A percentile compares a stretch with the other conserved stretches of the same genome.
These are phyloP conservation scores for Sebastes jordani DNA, from an alignment of 2,797 vertebrate species.

Conservation along the genomic window DNA sequence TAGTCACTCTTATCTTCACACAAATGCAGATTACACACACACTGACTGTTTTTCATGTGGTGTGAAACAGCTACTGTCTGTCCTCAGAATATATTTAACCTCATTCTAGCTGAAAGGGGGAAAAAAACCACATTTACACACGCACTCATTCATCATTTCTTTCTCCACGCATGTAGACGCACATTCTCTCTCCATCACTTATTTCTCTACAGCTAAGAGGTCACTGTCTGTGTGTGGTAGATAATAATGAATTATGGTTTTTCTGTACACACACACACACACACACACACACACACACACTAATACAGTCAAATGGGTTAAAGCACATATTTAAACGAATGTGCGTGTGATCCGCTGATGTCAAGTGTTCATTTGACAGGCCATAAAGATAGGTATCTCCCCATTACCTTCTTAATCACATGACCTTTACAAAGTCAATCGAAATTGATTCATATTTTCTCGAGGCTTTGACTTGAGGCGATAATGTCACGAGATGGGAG, in stretches of 20 bases:
- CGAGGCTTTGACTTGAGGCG: neutral
- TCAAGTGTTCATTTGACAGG: constrained; percentile 49
- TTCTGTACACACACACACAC: neutral
- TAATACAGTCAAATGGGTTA: neutral
- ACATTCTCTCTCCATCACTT: constrained; percentile 26
- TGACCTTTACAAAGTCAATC: constrained; percentile 71
- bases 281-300: neutral
- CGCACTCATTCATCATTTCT: constrained; percentile 20
- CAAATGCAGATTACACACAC: constrained; percentile 18
- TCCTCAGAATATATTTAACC: constrained; percentile 42
- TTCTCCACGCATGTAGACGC: constrained; percentile 15
- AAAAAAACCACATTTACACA: neutral
- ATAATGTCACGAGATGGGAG: constrained; percentile 18
- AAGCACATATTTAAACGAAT: neutral
- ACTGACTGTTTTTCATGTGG: neutral
- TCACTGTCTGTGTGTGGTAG: constrained; percentile 55
- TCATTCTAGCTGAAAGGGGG: constrained; percentile 8
- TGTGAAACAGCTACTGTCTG: constrained; percentile 17
- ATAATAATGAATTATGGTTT: constrained; percentile 61
- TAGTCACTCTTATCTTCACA: constrained; percentile 59
- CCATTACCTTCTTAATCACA: constrained; percentile 56
- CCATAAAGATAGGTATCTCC: constrained; percentile 62
- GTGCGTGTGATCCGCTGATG: constrained; percentile 45
- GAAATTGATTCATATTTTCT: constrained; percentile 45
- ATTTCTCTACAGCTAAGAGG: constrained; percentile 45